Percentiles rank a stretch among this genome's conserved stretches.
These are phyloP conservation scores for Parapristionchus giblindavisi DNA, from an alignment of 2,888 invertebrate genomes.

Conservation along the genomic window DNA sequence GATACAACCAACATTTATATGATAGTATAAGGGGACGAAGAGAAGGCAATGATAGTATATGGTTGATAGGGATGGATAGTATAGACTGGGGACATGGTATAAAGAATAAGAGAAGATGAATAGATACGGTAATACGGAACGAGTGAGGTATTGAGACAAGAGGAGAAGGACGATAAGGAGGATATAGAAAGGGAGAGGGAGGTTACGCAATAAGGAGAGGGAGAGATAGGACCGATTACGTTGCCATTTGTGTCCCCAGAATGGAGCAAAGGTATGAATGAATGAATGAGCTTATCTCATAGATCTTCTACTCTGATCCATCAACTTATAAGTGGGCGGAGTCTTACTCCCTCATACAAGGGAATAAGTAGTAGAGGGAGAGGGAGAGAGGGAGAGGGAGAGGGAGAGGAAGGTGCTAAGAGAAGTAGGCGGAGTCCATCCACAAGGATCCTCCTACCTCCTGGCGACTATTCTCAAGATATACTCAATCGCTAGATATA, in stretches of 20 bases:
- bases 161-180: neutral
- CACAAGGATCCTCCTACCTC: conserved; percentile 2
- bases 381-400: too few relatives aligned
- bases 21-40: too few relatives aligned
- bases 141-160: neutral
- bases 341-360: too few relatives aligned
- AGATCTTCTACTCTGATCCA: too few relatives aligned
- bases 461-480: neutral
- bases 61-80: neutral
- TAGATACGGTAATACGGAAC: neutral
- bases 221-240: too few relatives aligned
- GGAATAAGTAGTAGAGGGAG: too few relatives aligned
- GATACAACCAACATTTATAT: too few relatives aligned
- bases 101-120: neutral
- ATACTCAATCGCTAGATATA: neutral
- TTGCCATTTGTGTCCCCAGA: too few relatives aligned
- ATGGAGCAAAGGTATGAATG: too few relatives aligned
- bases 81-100: too few relatives aligned
- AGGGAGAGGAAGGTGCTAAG: neutral
- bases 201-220: conserved; percentile 5
- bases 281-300: too few relatives aligned
- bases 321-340: too few relatives aligned
- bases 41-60: neutral
- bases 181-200: conserved; percentile 10
- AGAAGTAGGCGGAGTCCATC: conserved; percentile 17